Evolutionary conservation across 2,797 vertebrate genomes (phyloP).

Genomic region (Decapterus maruadsi): DNA sequence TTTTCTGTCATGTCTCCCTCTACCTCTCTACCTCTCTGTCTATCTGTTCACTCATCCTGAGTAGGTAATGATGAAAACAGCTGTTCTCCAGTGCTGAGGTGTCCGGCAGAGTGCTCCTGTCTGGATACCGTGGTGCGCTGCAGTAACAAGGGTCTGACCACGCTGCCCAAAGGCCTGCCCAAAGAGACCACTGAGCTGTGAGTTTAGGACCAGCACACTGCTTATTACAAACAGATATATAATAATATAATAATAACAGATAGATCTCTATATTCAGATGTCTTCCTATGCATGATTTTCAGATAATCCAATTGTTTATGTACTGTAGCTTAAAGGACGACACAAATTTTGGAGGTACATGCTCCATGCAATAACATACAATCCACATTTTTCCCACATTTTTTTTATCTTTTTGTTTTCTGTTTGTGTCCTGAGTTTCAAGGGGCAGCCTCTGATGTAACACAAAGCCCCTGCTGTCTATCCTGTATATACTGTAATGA

Average conservation of each 20-base stretch:
- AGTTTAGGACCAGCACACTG: slow-evolving; percentile 74
- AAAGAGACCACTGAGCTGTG: slow-evolving; percentile 98
- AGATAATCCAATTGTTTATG: neutral
- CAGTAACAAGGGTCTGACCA: slow-evolving; percentile 95
- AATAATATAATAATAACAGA: too few relatives aligned
- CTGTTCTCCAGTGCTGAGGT: slow-evolving; percentile 93
- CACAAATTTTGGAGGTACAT: neutral
- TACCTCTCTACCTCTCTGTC: neutral
- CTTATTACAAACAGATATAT: too few relatives aligned
- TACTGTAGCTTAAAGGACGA: too few relatives aligned
- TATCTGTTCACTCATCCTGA: neutral
- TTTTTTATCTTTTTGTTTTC: neutral
- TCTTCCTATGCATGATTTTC: neutral
- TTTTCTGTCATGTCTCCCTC: neutral
- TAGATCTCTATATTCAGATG: neutral
- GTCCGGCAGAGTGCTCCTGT: slow-evolving; percentile 95
- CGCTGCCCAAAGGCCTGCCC: slow-evolving; percentile 94
- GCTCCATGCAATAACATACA: neutral
- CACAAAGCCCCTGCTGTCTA: neutral
- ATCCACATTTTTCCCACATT: neutral
- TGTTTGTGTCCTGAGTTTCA: neutral
- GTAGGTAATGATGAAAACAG: slow-evolving; percentile 96
- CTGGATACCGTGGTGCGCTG: slow-evolving; percentile 98
- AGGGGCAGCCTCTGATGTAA: neutral
- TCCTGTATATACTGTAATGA: neutral